Evolutionary conservation across 2,888 invertebrate genomes (phyloP), one percentile per base, ranked within the genome.

Genomic region (Caenorhabditis auriculariae): DNA sequence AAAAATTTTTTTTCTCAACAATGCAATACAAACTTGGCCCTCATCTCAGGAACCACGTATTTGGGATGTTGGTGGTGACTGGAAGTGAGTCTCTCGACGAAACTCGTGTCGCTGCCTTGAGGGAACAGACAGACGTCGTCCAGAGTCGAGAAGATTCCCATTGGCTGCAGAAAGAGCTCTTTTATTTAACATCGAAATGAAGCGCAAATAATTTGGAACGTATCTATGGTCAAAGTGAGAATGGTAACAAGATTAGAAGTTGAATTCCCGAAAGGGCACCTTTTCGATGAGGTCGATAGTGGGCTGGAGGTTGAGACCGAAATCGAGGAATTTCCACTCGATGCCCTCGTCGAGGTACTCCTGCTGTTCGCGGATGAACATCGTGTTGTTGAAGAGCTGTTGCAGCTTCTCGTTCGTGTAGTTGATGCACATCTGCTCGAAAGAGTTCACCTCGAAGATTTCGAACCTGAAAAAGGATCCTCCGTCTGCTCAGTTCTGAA

Each of bases 41-140:
- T 54, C 39, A 66, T 63, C 37, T 64, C 93, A 86, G 81, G 80
- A 7, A 77, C 70, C 19, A 92, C 88, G 84, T 95, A 99, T 84
- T 99, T 99, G 15, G 95, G 93, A 84, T 99, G 98, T 71, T 89
- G 89, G 55, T 89, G 89, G 84, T 98, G 96, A 12, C 95, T 91
- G 12, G 88, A 88, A 9, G 91, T 89, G 50, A 99, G 86, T 83
- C 98, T 99, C 81, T 98, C 96, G 0, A 95, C 94, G 83, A 96
- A 95, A 0, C 93, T 91, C 83, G 93, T 93, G 83, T 99, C 98
- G 0, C 94, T 98, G 1, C 98, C 98, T 84, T 98, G 98, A 0
- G 98, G 98, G 88, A 99, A 98, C 88, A 94, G 91, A 83, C 98
- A 99, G 84, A 98, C 96, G 83, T 99, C 98, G 83, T 99, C 98